Base-by-base conservation (phyloP, 2,797 vertebrate species). In the Setipinna tenuifilis region DNA sequence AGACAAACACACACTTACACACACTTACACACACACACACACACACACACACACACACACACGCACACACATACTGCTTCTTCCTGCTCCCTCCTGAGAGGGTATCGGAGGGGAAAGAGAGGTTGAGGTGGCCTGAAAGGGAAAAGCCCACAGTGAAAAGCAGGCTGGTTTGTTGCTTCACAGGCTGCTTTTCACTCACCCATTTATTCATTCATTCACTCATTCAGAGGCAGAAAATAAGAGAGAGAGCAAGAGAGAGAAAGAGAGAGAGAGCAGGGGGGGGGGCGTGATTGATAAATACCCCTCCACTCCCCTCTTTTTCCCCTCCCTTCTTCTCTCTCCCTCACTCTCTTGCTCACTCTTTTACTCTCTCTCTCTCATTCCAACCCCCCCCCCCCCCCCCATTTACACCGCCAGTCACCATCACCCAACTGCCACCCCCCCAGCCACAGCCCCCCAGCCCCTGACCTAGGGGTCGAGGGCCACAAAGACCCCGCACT, bases 281-380 rank as follows among this genome's bases (percentile, higher is more conserved):
- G 68, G 28, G 83, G 80, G 86, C 86, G 87, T 90, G 90, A 90
- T 90, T 89, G 90, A 89, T 90, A 87, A 89, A 88, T 89, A 88
- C 90, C 85, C 87, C 86, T 16, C 58, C 21, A 82, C 61, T 84
- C 14, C 59, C 80, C 82, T 87, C 86, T 86, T 86, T 87, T 87
- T 83, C 87, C 83, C 84, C 84, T 80, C 85, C 75, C 87, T 83
- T 62, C 61, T 62, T 14, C 25, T 68, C 62, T 68, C 62, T 61
- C n/a, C 25, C 25, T 71, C 12, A 17, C 68, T 35, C 7, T 3
- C 50, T 54, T 14, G 28, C 68, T 35, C 68, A 11, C 9, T 75
- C 68, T 75, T 41, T 75, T 19, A 35, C 68, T 75, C 68, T 75
- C 68, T 71, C 25, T 68, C 62, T 31, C 68, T 35, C 31, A 28